These are phyloP conservation scores for Aratinga solstitialis DNA, from an alignment of 2,797 vertebrate species.

Conservation along the genomic window DNA sequence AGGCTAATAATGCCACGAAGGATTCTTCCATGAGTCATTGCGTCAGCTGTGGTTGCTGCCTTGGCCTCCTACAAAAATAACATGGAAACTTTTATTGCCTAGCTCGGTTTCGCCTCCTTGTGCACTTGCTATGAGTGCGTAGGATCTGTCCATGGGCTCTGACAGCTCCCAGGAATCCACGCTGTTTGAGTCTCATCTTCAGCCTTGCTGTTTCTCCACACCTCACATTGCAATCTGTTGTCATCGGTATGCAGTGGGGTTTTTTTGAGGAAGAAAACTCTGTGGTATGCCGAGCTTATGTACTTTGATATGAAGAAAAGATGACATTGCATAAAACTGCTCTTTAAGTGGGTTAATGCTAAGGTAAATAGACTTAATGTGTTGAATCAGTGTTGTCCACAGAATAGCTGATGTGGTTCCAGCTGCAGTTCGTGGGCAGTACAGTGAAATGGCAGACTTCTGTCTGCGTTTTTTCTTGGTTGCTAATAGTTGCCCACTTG, in stretches of 20 bases:
- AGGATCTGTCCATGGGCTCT: not conserved
- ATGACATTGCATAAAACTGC: not conserved
- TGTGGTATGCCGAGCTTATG: not conserved
- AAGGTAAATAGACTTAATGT: not conserved
- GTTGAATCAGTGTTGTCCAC: not conserved
- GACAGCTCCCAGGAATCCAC: not conserved
- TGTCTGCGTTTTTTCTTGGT: not conserved
- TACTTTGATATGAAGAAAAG: not conserved
- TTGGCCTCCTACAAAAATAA: constrained; percentile 46
- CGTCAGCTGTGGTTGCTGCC: constrained; percentile 58
- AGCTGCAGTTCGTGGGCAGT: not conserved
- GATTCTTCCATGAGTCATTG: constrained; percentile 60
- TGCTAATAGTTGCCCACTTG: not conserved
- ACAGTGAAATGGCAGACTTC: not conserved
- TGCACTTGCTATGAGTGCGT: not conserved
- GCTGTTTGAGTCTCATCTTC: not conserved
- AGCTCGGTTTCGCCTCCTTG: not conserved
- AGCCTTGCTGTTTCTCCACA: not conserved
- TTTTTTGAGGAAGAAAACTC: not conserved
- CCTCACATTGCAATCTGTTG: accelerated
- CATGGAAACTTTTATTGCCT: not conserved
- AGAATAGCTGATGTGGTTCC: not conserved
- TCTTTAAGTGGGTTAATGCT: not conserved
- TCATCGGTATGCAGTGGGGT: accelerated
- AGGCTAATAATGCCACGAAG: constrained; percentile 32